Evolutionary conservation across 2,113 vertebrate genomes (phyloP), one percentile per base, ranked within the genome.

Genomic region (Pseudopodoces humilis): DNA sequence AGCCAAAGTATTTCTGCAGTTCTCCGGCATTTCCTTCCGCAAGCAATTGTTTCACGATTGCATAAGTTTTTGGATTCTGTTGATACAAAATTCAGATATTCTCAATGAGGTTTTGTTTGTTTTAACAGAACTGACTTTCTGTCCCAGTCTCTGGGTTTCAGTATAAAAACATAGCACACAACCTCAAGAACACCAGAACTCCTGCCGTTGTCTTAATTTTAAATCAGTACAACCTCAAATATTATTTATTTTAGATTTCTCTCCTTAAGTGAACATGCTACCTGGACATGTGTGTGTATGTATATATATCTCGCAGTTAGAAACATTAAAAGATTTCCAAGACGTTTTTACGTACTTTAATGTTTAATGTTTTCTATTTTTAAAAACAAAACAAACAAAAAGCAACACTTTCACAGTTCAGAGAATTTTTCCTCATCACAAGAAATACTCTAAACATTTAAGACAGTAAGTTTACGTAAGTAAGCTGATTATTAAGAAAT

Each of bases 51-150:
- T 98, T 98, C 89, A 99, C 98, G 39, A 96, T 85, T 8, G 97
- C 96, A 2, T 59, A 94, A 1, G 99, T 99, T 97, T 99, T 98
- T 10, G 98, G 98, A 93, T 99, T 99, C 99, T 99, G 92, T 31
- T 95, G 87, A 92, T 70, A 69, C 31, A 89, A 83, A 86, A 67
- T 53, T 49, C 59, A 74, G 50, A 35, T 63, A n/a, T 11, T 83
- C 39, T 59, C 53, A 50, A 60, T 65, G 79, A 67, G 23, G 15
- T 10, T 59, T 78, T 39, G 25, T 37, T 30, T 76, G 19, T 28
- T 44, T 76, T 58, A 76, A 58, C 6, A 65, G n/a, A 83, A 49
- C 15, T 37, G n/a, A 41, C 30, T 77, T 88, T 25, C 50, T 72
- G 60, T 52, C 21, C 62, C 13, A 9, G 0, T 52, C 35, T 20